phyloP scores from a whole-genome alignment of 1,140 invertebrate species.

The Nasonia vitripennis region DNA sequence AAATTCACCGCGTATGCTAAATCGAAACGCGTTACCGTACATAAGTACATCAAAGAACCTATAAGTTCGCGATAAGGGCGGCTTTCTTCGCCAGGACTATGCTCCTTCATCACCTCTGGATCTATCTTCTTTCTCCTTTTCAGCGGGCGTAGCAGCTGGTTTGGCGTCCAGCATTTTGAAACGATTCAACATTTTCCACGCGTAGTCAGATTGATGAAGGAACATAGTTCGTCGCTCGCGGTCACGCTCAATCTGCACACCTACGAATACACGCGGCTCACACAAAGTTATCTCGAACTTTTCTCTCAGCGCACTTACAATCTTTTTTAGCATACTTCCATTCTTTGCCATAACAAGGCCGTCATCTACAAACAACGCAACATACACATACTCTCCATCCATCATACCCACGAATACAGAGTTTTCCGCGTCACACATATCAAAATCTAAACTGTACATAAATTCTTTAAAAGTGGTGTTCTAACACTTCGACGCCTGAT shows the following conservation, averaged over 20 bases:
- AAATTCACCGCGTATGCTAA: slow-evolving; percentile 65
- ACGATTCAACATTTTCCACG: slow-evolving; percentile 44
- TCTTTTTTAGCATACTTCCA: background rate
- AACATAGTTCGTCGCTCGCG: background rate
- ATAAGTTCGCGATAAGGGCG: slow-evolving; percentile 33
- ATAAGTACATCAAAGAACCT: slow-evolving; percentile 4
- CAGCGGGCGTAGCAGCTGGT: slow-evolving; percentile 52
- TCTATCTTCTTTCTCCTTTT: background rate
- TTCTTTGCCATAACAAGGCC: background rate
- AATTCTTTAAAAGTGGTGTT: slow-evolving; percentile 23
- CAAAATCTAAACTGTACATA: background rate
- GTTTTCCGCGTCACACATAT: slow-evolving; percentile 39
- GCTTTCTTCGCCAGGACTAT: slow-evolving; percentile 45
- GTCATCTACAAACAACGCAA: slow-evolving; percentile 19
- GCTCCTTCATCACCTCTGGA: background rate
- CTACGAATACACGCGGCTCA: background rate
- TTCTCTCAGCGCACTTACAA: too few species aligned
- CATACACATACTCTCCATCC: background rate
- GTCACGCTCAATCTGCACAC: slow-evolving; percentile 16
- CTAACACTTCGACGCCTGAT: slow-evolving; percentile 49
- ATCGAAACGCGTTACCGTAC: slow-evolving; percentile 66
- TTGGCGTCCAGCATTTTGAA: slow-evolving; percentile 58
- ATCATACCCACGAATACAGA: slow-evolving; percentile 38
- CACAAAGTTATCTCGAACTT: too few species aligned
- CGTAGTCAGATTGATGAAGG: slow-evolving; percentile 55